Conservation (phyloP, 2,888 invertebrate genomes). For the Lithosia quadra region DNA sequence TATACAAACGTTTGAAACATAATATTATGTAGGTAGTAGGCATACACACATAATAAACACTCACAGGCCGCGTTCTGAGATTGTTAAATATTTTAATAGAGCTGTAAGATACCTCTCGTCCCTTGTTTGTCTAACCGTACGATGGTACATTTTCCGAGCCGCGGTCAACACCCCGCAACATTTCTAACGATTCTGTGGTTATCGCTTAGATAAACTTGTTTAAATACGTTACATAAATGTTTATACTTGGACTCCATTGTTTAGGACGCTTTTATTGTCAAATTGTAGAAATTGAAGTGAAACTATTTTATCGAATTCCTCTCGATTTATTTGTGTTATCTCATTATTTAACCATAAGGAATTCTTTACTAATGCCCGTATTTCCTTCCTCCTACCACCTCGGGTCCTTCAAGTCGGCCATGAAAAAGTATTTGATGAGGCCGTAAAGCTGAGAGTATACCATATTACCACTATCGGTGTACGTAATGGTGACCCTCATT, state of each 20-base stretch:
- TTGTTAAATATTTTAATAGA: constrained; percentile 8
- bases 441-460: too few relatives aligned
- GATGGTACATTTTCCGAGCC: not conserved
- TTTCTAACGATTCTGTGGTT: constrained; percentile 7
- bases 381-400: too few relatives aligned
- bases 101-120: constrained; percentile 1
- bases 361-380: too few relatives aligned
- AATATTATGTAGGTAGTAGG: too few relatives aligned
- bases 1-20: too few relatives aligned
- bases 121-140: constrained; percentile 12
- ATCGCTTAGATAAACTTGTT: constrained; percentile 3
- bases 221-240: constrained; percentile 10
- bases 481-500: too few relatives aligned
- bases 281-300: not conserved
- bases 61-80: not conserved
- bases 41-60: not conserved
- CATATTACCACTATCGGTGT: too few relatives aligned
- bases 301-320: too few relatives aligned
- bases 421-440: too few relatives aligned
- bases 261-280: not conserved
- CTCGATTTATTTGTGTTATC: too few relatives aligned
- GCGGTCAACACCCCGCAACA: constrained; percentile 7
- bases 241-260: not conserved
- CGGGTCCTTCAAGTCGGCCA: too few relatives aligned
- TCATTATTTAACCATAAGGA: too few relatives aligned